Base-by-base conservation (phyloP, 2,113 vertebrate species). In the Manacus vitellinus region DNA sequence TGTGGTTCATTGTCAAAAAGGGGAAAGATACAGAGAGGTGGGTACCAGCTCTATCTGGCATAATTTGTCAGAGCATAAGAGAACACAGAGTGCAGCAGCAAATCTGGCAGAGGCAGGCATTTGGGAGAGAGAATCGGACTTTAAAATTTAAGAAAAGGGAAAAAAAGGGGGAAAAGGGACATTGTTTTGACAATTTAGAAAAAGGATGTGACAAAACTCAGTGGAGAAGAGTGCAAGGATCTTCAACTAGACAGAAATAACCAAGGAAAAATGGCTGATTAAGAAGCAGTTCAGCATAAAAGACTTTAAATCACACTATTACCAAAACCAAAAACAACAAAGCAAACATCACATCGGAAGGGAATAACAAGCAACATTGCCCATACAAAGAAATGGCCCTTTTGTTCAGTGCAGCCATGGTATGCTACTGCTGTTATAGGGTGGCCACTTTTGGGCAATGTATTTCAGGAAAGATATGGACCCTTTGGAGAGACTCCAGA, bases 231-330 rank as follows among this genome's bases (percentile, higher is more conserved):
- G 49, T 20, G 44, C 6, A 52, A 73, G 37, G 30, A 83, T n/a
- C 41, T 61, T 43, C 61, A 39, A 4, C 54, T 31, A 82, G 14
- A 23, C 31, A 59, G 66, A 56, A 92, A 82, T 27, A 75, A 75
- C 7, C 12, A 21, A 39, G 30, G 0, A 2, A 65, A 84, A 94
- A 89, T 0, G 11, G 21, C 20, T 82, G 31, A 19, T 58, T 62
- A 91, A 83, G 59, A 68, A 94, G 35, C 31, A 84, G 5, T 51
- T 86, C 62, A 79, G 25, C 56, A 47, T 52, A 65, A 91, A 75
- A 82, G 18, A 51, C 19, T 61, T 19, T 44, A 70, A 78, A 75
- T 72, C 61, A 59, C 27, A 47, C 23, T 51, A 7, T 31, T 47
- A 75, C 27, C 43, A 89, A 91, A 77, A 17, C n/a, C 17, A 63